Percentiles rank a stretch among this genome's conserved stretches.
phyloP scores from a whole-genome alignment of 1,140 invertebrate genomes.

The Steinernema khuongi region DNA sequence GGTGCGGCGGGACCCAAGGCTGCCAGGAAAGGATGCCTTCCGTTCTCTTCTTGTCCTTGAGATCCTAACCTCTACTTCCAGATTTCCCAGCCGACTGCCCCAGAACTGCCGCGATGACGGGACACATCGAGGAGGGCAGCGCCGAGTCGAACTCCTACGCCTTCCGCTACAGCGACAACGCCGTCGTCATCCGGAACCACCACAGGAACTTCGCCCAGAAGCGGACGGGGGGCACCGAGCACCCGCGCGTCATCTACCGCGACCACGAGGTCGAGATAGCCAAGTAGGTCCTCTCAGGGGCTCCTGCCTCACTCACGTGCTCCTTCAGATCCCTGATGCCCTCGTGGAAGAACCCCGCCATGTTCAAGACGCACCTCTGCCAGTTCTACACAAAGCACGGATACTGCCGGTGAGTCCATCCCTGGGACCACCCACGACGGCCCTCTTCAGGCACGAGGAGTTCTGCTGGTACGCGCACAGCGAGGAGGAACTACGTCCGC shows the following conservation, averaged over 20 bases:
- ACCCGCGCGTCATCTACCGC: constrained; percentile 8
- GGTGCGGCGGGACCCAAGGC: no score
- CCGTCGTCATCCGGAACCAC: constrained; percentile 5
- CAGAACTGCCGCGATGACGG: background rate
- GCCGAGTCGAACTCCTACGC: constrained; percentile 4
- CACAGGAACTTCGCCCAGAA: background rate
- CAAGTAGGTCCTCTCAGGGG: background rate
- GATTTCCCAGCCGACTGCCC: background rate
- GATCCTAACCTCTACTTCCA: background rate
- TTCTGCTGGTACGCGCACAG: constrained; percentile 7
- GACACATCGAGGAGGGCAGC: background rate
- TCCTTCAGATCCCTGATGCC: constrained; percentile 2
- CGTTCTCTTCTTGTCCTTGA: no score
- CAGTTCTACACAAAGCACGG: constrained; percentile 12
- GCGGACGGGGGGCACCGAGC: background rate
- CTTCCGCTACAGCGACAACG: background rate
- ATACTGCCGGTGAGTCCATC: constrained; percentile 17
- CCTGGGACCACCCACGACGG: background rate
- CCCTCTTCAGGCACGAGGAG: background rate
- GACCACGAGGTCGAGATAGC: constrained; percentile 2
- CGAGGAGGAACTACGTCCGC: background rate
- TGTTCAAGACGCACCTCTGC: constrained; percentile 1
- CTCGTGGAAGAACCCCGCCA: constrained; percentile 1
- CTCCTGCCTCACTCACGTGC: background rate
- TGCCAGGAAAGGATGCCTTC: no score